These are phyloP conservation scores for Sycophila texana DNA, from an alignment of 2,888 invertebrate species.

Conservation along the genomic window DNA sequence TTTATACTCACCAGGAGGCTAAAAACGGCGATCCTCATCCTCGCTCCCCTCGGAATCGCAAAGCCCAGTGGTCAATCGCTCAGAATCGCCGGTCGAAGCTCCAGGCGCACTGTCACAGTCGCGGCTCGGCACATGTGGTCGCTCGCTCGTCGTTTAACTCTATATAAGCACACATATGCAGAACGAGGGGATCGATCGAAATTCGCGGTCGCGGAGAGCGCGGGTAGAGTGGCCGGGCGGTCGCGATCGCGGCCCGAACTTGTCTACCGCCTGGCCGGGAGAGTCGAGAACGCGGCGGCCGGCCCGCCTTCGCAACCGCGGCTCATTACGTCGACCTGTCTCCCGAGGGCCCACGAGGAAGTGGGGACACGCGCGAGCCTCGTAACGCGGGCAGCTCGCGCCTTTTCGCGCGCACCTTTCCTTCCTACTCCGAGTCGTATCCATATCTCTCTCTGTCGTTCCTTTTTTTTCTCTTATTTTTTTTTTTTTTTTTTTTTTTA, in stretches of 20 bases:
- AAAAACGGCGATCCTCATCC: constrained; percentile 37
- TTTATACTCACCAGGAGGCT: constrained; percentile 45
- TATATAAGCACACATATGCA: not conserved
- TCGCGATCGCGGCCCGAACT: constrained; percentile 27
- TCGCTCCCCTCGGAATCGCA: not conserved
- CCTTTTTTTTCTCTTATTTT: too few species aligned
- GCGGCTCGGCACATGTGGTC: not conserved
- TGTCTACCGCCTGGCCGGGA: constrained; percentile 6
- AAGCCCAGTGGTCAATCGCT: not conserved
- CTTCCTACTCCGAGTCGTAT: too few species aligned
- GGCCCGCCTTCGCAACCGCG: constrained; percentile 11
- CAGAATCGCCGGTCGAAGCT: not conserved
- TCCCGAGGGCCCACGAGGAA: constrained; percentile 7
- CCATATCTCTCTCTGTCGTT: too few species aligned
- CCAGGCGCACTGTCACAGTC: not conserved
- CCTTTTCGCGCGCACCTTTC: not conserved
- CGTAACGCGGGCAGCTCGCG: not conserved
- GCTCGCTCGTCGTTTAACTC: not conserved
- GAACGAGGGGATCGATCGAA: not conserved
- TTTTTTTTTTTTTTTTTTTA: too few species aligned
- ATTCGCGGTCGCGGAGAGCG: not conserved
- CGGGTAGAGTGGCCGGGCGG: not conserved
- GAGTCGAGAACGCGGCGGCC: not conserved
- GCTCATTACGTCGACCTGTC: not conserved
- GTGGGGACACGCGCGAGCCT: not conserved